phyloP scores from a whole-genome alignment of 2,113 vertebrate genomes.

The Catagonus wagneri region DNA sequence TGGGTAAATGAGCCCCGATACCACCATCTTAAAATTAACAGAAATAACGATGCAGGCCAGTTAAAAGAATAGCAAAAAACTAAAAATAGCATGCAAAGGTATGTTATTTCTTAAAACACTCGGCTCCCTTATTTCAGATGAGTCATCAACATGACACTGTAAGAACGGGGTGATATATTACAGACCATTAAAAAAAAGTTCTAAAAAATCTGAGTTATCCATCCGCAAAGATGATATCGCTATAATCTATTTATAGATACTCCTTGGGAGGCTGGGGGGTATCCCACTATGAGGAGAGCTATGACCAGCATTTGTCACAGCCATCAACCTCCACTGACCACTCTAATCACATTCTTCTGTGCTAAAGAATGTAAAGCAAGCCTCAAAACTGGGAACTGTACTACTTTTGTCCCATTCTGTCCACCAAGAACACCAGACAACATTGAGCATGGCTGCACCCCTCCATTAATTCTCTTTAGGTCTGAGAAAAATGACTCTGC shows the following conservation, averaged over 20 bases:
- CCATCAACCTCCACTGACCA: not conserved
- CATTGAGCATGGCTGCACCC: not conserved
- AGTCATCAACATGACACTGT: not conserved
- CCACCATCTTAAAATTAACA: not conserved
- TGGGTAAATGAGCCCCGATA: not conserved
- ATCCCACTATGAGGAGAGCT: not conserved
- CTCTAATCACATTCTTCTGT: not conserved
- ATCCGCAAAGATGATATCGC: not conserved
- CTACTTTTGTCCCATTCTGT: slow-evolving; percentile 10
- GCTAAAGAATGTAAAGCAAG: not conserved
- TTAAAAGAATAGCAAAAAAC: slow-evolving; percentile 1
- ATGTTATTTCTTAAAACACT: not conserved
- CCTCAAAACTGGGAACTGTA: not conserved
- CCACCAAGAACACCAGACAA: slow-evolving; percentile 17
- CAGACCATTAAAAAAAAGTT: not conserved
- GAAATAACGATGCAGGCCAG: not conserved
- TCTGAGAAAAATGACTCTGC: slow-evolving; percentile 9
- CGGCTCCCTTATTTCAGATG: slow-evolving; percentile 21
- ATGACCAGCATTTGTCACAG: not conserved
- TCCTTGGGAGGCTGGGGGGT: not conserved
- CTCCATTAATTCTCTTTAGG: slow-evolving; percentile 17
- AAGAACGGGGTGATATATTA: not conserved
- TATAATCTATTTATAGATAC: not conserved
- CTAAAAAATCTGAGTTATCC: not conserved
- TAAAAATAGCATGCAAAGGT: slow-evolving; percentile 43